Evolutionary conservation across 92 coral and sea anemone genomes (phyloP).

Genomic region (Scolanthus callimorphus): DNA sequence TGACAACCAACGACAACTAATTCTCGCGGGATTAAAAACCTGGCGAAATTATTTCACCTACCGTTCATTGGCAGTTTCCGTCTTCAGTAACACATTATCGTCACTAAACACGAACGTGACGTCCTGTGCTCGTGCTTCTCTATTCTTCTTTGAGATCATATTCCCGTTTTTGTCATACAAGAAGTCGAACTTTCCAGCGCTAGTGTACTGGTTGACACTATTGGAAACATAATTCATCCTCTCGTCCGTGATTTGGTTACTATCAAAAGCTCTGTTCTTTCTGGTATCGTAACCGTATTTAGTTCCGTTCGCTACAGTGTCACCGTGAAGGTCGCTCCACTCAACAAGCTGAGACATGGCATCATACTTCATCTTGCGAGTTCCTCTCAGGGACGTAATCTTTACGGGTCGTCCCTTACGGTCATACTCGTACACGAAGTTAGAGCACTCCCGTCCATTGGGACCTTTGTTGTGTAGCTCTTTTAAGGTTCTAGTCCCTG

Average conservation of each 20-base stretch:
- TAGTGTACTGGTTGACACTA: conserved; percentile 51
- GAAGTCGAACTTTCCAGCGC: conserved; percentile 48
- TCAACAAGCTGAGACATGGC: conserved; percentile 61
- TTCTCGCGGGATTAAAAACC: too few species aligned
- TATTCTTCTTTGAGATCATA: conserved; percentile 40
- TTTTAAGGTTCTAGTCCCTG: conserved; percentile 22
- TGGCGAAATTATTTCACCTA: too few species aligned
- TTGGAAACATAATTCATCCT: conserved; percentile 45
- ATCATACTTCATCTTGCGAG: conserved; percentile 54
- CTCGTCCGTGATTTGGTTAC: conserved; percentile 10
- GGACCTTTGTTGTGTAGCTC: conserved; percentile 35
- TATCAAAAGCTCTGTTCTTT: conserved; percentile 46
- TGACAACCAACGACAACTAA: too few species aligned
- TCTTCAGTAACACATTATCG: conserved; percentile 45
- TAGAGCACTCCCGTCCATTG: conserved; percentile 39
- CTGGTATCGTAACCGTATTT: conserved; percentile 57
- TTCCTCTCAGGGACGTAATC: conserved; percentile 40
- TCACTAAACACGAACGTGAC: conserved; percentile 57
- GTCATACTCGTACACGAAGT: conserved; percentile 57
- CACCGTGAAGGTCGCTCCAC: conserved; percentile 36
- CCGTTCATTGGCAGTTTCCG: conserved; percentile 62
- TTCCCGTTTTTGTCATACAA: conserved; percentile 68
- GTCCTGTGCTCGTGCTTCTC: conserved; percentile 33
- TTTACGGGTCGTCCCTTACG: conserved; percentile 51
- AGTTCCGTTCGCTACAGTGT: conserved; percentile 16